These are phyloP conservation scores for Ceyx margarethae DNA, from an alignment of 2,113 vertebrate genomes.

Conservation along the genomic window DNA sequence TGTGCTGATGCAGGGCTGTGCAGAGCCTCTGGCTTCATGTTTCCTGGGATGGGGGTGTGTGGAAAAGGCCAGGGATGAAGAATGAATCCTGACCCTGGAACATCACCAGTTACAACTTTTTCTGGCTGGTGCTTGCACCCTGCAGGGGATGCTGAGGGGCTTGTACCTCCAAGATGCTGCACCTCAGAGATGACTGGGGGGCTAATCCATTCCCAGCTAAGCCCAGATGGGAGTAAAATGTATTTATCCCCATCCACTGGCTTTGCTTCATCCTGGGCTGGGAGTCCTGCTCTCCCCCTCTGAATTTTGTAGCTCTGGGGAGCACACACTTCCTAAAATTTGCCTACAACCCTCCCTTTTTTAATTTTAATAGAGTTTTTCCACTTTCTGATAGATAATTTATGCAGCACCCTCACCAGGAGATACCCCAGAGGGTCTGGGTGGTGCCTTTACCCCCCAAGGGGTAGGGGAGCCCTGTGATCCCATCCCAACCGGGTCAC, in stretches of 20 bases:
- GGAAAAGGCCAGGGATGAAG: neutral
- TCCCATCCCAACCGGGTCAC: fast-evolving
- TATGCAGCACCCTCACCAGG: neutral
- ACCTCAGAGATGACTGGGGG: fast-evolving
- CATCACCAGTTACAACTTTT: neutral
- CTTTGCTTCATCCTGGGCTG: neutral
- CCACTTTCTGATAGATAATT: neutral
- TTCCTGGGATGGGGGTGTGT: neutral
- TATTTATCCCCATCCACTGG: fast-evolving
- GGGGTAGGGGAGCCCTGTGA: neutral
- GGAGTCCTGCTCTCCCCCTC: fast-evolving
- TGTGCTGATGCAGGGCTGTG: neutral
- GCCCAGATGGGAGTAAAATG: neutral
- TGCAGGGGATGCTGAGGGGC: neutral
- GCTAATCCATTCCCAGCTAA: neutral
- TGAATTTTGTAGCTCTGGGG: fast-evolving
- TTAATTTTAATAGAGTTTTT: neutral
- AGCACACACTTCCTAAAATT: neutral
- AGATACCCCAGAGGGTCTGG: neutral
- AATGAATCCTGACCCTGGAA: neutral
- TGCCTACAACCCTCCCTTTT: neutral
- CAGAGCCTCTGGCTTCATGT: fast-evolving
- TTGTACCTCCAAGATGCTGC: neutral
- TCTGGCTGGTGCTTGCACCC: neutral
- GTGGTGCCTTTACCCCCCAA: fast-evolving